phyloP scores from a whole-genome alignment of 2,888 invertebrate genomes.

The Epistrophe grossulariae region DNA sequence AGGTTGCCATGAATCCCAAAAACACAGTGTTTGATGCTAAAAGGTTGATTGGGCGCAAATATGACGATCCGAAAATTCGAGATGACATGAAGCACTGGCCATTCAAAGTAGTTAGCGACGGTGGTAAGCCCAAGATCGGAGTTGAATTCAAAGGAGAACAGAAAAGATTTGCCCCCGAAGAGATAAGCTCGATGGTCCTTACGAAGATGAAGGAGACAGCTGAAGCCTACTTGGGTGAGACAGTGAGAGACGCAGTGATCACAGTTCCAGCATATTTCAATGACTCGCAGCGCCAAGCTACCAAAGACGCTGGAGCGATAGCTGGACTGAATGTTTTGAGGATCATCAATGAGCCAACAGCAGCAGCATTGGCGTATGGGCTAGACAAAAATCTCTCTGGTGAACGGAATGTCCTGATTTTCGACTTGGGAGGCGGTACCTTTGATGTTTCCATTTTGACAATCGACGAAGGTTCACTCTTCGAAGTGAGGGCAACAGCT shows the following conservation, averaged over 20 bases:
- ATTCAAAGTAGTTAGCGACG: slow-evolving; percentile 92
- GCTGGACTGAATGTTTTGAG: slow-evolving; percentile 94
- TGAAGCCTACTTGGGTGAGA: slow-evolving; percentile 91
- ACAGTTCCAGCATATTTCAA: slow-evolving; percentile 95
- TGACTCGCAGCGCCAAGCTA: slow-evolving; percentile 93
- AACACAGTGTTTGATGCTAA: slow-evolving; percentile 96
- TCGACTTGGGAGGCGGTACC: slow-evolving; percentile 88
- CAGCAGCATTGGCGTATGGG: slow-evolving; percentile 95
- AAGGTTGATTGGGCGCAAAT: slow-evolving; percentile 95
- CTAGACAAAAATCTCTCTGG: slow-evolving; percentile 91
- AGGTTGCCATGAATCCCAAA: slow-evolving; percentile 93
- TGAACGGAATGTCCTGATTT: slow-evolving; percentile 90
- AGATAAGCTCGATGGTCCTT: slow-evolving; percentile 95
- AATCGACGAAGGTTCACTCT: slow-evolving; percentile 93
- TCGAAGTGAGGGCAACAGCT: slow-evolving; percentile 96
- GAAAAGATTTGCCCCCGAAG: slow-evolving; percentile 94
- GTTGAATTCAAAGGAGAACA: slow-evolving; percentile 93
- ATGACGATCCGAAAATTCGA: slow-evolving; percentile 93
- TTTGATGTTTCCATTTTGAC: slow-evolving; percentile 97
- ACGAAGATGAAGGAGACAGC: slow-evolving; percentile 94
- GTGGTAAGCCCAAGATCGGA: slow-evolving; percentile 91
- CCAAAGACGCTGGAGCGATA: slow-evolving; percentile 95
- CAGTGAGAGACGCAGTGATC: slow-evolving; percentile 92
- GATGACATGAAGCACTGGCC: slow-evolving; percentile 96
- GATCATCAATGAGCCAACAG: slow-evolving; percentile 96